A percentile compares a stretch with the other conserved stretches of the same genome.
Evolutionary conservation across 2,797 vertebrate genomes (phyloP).

Genomic region (Rhincodon typus): DNA sequence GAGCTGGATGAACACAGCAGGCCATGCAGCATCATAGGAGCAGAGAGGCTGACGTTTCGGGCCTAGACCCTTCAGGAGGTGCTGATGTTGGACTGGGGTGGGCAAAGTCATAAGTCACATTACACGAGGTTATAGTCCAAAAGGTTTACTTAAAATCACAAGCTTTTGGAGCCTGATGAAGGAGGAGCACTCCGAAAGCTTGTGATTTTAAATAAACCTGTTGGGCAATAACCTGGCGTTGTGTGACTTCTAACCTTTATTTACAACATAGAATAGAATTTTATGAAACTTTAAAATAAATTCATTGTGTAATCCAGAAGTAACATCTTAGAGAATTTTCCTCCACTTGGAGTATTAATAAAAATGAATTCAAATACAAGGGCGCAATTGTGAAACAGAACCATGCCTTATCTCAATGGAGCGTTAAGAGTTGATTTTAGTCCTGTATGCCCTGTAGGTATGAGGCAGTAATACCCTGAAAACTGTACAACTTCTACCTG

Average conservation of each 20-base stretch:
- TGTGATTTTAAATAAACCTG: too few relatives aligned
- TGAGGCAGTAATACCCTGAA: neutral
- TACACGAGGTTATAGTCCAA: too few relatives aligned
- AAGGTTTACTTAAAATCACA: too few relatives aligned
- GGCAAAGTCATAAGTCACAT: too few relatives aligned
- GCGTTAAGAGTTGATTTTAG: neutral
- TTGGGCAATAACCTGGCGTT: too few relatives aligned
- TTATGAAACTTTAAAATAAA: neutral
- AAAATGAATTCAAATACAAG: neutral
- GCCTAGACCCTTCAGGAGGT: too few relatives aligned
- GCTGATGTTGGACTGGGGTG: too few relatives aligned
- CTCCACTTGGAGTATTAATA: neutral
- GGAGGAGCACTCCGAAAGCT: too few relatives aligned
- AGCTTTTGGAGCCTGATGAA: too few relatives aligned
- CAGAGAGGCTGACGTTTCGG: too few relatives aligned
- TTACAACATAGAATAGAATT: neutral
- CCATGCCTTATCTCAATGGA: neutral
- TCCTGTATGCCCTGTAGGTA: neutral
- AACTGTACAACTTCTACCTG: neutral
- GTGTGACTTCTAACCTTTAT: neutral
- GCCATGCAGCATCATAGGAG: too few relatives aligned
- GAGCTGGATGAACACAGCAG: too few relatives aligned
- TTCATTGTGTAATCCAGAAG: neutral
- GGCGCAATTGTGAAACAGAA: neutral
- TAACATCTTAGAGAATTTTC: neutral